Conservation (phyloP, 2,888 invertebrate species). For the Microplitis deprimator region DNA sequence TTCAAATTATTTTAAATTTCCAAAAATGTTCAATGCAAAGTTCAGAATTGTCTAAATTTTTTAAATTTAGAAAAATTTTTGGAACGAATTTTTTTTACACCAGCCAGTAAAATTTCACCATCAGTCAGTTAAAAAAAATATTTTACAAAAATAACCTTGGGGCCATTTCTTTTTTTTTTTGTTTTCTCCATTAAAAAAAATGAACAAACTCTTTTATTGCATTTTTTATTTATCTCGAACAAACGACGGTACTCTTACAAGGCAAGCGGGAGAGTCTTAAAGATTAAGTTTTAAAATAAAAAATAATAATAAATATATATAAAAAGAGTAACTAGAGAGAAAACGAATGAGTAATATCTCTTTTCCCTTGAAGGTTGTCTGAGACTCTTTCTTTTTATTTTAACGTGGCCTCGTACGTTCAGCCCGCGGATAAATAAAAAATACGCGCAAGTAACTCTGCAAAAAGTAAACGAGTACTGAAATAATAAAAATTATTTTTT, state of each 20-base stretch:
- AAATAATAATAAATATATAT: background rate
- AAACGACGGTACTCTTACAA: background rate
- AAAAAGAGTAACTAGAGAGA: conserved; percentile 24
- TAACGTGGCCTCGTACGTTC: conserved; percentile 38
- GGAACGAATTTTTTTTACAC: no score
- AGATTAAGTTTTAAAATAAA: background rate
- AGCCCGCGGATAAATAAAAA: conserved; percentile 32
- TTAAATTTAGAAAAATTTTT: no score
- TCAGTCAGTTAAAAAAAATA: no score
- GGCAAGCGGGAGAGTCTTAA: background rate
- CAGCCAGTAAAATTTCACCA: no score
- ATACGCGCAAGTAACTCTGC: conserved; percentile 19
- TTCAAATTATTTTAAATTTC: no score
- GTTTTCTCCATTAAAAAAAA: no score
- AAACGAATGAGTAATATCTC: conserved; percentile 25
- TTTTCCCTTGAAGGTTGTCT: conserved; percentile 41
- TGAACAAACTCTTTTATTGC: no score
- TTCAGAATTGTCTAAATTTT: no score
- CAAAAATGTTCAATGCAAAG: no score
- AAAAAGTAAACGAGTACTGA: conserved; percentile 1
- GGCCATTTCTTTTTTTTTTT: no score
- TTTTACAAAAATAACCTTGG: no score
- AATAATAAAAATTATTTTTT: background rate
- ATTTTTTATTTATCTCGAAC: no score
- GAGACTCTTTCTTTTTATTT: conserved; percentile 9